Percentiles rank a stretch among this genome's conserved stretches.
phyloP scores from a whole-genome alignment of 2,797 vertebrate species.

The Yasuhikotakia modesta region DNA sequence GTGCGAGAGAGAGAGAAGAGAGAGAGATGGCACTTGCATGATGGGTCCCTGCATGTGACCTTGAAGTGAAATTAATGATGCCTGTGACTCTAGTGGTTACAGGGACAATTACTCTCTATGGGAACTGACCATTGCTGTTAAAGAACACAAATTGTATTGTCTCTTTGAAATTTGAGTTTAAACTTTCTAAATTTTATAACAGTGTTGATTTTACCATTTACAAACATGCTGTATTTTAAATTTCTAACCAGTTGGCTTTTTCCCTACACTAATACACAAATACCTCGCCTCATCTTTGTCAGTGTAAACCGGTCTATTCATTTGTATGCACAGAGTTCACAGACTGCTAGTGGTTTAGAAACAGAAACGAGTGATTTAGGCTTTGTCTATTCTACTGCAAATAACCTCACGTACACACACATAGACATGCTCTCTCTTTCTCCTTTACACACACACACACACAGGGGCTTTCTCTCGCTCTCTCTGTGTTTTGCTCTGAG shows the following conservation, averaged over 20 bases:
- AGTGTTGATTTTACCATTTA: neutral
- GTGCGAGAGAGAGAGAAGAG: neutral
- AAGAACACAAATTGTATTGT: slow-evolving; percentile 35
- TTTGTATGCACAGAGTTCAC: neutral
- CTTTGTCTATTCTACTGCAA: neutral
- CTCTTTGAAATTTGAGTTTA: neutral
- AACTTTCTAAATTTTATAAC: neutral
- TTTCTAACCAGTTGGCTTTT: neutral
- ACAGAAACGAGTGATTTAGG: neutral
- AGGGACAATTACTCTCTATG: slow-evolving; percentile 27
- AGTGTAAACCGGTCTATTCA: neutral
- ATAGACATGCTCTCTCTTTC: neutral
- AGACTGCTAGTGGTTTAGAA: neutral
- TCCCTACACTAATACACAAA: neutral
- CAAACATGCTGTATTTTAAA: neutral
- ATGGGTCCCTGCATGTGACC: slow-evolving; percentile 4
- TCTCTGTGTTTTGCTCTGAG: neutral
- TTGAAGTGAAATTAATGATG: slow-evolving; percentile 4
- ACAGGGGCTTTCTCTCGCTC: neutral
- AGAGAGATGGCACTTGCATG: neutral
- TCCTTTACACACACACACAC: too few relatives aligned
- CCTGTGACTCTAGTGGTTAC: neutral
- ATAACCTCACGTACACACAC: neutral
- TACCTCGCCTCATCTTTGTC: neutral
- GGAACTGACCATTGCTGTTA: slow-evolving; percentile 15